A percentile compares a stretch with the other conserved stretches of the same genome.
Evolutionary conservation across 2,797 vertebrate species (phyloP).

Genomic region (Acanthopagrus latus): DNA sequence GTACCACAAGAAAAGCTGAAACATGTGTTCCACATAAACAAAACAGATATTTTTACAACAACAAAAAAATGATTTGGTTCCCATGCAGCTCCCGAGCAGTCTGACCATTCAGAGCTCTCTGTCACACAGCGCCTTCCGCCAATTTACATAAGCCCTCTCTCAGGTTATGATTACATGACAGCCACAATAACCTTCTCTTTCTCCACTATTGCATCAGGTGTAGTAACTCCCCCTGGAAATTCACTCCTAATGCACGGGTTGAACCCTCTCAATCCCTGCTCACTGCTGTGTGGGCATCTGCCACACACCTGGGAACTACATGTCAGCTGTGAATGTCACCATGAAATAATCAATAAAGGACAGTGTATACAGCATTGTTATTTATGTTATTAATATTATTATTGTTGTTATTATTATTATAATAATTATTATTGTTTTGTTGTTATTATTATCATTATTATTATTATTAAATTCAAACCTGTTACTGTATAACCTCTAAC

Average conservation of each 20-base stretch:
- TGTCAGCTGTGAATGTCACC: constrained; percentile 47
- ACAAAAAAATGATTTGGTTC: background rate
- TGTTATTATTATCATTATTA: background rate
- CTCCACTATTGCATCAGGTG: constrained; percentile 52
- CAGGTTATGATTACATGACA: constrained; percentile 23
- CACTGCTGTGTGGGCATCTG: constrained; percentile 64
- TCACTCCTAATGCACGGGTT: constrained; percentile 21
- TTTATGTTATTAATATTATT: too few species aligned
- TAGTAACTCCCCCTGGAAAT: constrained; percentile 33
- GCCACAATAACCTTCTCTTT: constrained; percentile 19
- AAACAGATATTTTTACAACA: background rate
- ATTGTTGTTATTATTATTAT: too few species aligned
- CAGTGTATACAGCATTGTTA: background rate
- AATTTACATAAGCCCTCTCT: constrained; percentile 10
- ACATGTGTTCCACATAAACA: constrained; percentile 11
- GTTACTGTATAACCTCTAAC: background rate
- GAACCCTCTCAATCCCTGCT: constrained; percentile 25
- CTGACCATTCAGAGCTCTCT: constrained; percentile 3
- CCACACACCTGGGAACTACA: constrained; percentile 40
- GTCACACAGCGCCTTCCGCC: constrained; percentile 8
- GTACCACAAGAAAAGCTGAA: constrained; percentile 27
- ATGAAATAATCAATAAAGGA: constrained; percentile 38
- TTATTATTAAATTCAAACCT: constrained; percentile 1
- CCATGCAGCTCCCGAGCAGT: background rate
- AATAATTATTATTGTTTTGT: too few species aligned